Evolutionary conservation across 2,888 invertebrate species (phyloP).

Genomic region (Drosophila mimica): DNA sequence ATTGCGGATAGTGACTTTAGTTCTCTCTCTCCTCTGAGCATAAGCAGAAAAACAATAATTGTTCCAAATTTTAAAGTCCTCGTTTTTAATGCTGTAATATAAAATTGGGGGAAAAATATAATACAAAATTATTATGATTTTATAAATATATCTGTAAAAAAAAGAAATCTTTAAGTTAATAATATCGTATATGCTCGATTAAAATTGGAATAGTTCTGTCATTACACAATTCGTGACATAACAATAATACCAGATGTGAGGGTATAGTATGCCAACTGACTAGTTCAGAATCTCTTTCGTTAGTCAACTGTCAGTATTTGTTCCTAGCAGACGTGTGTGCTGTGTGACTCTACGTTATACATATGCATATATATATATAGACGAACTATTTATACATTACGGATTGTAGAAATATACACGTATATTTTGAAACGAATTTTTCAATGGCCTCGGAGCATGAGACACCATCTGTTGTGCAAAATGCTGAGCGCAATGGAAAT

Average conservation of each 20-base stretch:
- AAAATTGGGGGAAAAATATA: neutral
- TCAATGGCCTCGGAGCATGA: conserved; percentile 51
- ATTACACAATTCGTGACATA: neutral
- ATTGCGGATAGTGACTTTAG: neutral
- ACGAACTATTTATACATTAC: conserved; percentile 25
- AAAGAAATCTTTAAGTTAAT: neutral
- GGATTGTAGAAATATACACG: conserved; percentile 46
- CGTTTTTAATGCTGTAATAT: neutral
- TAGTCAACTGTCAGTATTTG: conserved; percentile 37
- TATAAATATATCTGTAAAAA: neutral
- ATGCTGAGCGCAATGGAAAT: conserved; percentile 6
- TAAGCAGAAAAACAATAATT: neutral
- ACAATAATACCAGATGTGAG: conserved; percentile 5
- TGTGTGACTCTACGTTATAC: conserved; percentile 6
- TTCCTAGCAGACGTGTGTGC: conserved; percentile 36
- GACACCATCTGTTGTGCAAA: conserved; percentile 27
- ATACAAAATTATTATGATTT: neutral
- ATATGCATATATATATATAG: conserved; percentile 12
- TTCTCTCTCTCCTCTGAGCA: neutral
- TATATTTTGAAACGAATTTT: conserved; percentile 31
- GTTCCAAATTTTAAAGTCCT: neutral
- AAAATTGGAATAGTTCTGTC: neutral
- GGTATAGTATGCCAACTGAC: conserved; percentile 8
- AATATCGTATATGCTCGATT: neutral
- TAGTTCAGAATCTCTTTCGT: conserved; percentile 19